phyloP scores from a whole-genome alignment of 2,113 vertebrate genomes.

The Pachypanchax playfairii region DNA sequence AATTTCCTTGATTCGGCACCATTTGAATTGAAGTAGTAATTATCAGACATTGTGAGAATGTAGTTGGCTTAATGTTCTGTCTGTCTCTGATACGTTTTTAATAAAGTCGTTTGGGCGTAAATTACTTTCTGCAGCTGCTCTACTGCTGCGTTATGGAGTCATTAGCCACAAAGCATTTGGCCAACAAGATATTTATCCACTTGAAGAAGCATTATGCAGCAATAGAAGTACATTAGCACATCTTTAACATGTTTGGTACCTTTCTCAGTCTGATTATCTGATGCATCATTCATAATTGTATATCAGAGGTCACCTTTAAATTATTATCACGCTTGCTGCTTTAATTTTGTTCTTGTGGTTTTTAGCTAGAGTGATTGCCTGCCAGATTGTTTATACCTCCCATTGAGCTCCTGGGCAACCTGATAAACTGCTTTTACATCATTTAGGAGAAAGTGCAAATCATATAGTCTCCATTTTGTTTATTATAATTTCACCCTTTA shows the following conservation, averaged over 20 bases:
- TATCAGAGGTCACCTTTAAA: constrained; percentile 57
- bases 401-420: not conserved
- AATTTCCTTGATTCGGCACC: constrained; percentile 42
- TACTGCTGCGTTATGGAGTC: constrained; percentile 56
- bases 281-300: constrained; percentile 37
- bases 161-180: constrained; percentile 68
- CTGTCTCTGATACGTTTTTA: constrained; percentile 72
- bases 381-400: constrained; percentile 15
- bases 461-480: constrained; percentile 8
- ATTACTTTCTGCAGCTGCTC: constrained; percentile 71
- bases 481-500: constrained; percentile 27
- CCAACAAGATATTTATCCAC: constrained; percentile 61
- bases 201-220: constrained; percentile 53
- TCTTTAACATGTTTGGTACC: constrained; percentile 52
- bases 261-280: constrained; percentile 35
- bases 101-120: constrained; percentile 70
- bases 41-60: constrained; percentile 46
- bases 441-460: constrained; percentile 14
- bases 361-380: constrained; percentile 22
- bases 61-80: constrained; percentile 64
- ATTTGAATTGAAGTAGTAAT: constrained; percentile 63
- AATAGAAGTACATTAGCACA: constrained; percentile 49
- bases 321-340: constrained; percentile 19
- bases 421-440: constrained; percentile 28
- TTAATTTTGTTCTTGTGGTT: constrained; percentile 19